phyloP scores from a whole-genome alignment of 2,113 vertebrate genomes.

The Scomber japonicus region DNA sequence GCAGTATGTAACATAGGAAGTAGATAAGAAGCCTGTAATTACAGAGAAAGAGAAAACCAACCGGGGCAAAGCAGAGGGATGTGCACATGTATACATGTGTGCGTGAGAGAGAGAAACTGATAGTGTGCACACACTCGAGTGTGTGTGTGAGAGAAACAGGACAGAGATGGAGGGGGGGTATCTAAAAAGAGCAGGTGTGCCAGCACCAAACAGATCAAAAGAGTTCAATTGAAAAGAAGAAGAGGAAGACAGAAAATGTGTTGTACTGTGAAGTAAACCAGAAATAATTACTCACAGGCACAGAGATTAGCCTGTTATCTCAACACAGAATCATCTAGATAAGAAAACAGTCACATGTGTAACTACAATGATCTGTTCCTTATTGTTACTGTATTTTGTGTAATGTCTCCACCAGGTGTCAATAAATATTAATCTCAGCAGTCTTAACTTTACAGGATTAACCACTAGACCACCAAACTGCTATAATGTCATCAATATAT shows the following conservation, averaged over 20 bases:
- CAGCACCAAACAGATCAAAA: slow-evolving; percentile 63
- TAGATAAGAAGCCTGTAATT: slow-evolving; percentile 74
- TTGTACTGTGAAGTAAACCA: slow-evolving; percentile 39
- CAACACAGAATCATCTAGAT: slow-evolving; percentile 23
- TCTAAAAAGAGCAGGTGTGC: slow-evolving; percentile 61
- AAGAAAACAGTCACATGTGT: slow-evolving; percentile 22
- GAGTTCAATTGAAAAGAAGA: slow-evolving; percentile 47
- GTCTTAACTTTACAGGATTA: slow-evolving; percentile 24
- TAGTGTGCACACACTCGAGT: background rate
- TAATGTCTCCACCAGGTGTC: slow-evolving; percentile 13
- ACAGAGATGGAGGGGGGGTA: slow-evolving; percentile 32
- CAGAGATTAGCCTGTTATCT: slow-evolving; percentile 55
- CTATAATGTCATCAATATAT: slow-evolving; percentile 7
- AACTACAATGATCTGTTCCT: background rate
- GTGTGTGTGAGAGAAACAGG: slow-evolving; percentile 30
- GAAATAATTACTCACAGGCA: slow-evolving; percentile 47
- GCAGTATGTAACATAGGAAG: slow-evolving; percentile 59
- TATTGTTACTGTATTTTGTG: slow-evolving; percentile 1
- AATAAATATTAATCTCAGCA: slow-evolving; percentile 9
- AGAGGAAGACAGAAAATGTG: slow-evolving; percentile 44
- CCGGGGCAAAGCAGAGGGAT: slow-evolving; percentile 43
- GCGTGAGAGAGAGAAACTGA: slow-evolving; percentile 35
- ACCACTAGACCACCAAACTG: slow-evolving; percentile 5
- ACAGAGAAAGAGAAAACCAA: slow-evolving; percentile 66
- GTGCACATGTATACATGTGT: slow-evolving; percentile 30